Conservation (phyloP, 2,113 vertebrate genomes). For the Oncorhynchus nerka region DNA sequence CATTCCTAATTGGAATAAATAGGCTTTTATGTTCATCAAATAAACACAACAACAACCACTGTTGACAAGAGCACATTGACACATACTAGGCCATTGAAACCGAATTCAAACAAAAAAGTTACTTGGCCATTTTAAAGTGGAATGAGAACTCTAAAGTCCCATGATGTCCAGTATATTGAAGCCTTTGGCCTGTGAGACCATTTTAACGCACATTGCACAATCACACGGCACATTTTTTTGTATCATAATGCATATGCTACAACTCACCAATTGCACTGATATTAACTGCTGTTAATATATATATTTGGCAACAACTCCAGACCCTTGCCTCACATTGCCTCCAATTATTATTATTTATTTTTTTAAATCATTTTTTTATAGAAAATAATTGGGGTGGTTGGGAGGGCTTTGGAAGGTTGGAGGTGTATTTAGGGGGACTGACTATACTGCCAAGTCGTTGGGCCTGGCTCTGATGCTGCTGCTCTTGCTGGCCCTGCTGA, state of each 20-base stretch:
- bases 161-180: slow-evolving; percentile 1
- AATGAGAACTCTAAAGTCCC: slow-evolving; percentile 17
- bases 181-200: slow-evolving; percentile 1
- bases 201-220: slow-evolving; percentile 1
- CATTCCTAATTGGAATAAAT: slow-evolving; percentile 17
- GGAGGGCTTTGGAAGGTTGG: slow-evolving; percentile 12
- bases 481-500: slow-evolving; percentile 87
- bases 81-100: neutral
- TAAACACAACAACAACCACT: slow-evolving; percentile 19
- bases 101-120: slow-evolving; percentile 14
- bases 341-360: too few species aligned
- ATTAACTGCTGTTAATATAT: slow-evolving; percentile 37
- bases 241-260: slow-evolving; percentile 49
- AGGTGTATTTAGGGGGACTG: slow-evolving; percentile 15
- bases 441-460: slow-evolving; percentile 86
- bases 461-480: slow-evolving; percentile 83
- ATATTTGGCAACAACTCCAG: neutral
- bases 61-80: neutral
- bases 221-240: slow-evolving; percentile 20
- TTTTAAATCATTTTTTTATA: neutral
- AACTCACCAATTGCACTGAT: slow-evolving; percentile 80
- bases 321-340: slow-evolving; percentile 42
- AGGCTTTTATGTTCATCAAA: slow-evolving; percentile 5
- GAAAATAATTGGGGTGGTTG: slow-evolving; percentile 11
- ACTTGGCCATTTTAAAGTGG: slow-evolving; percentile 13